Base-by-base conservation (phyloP, 2,888 invertebrate species). In the Chrysina gloriosa region DNA sequence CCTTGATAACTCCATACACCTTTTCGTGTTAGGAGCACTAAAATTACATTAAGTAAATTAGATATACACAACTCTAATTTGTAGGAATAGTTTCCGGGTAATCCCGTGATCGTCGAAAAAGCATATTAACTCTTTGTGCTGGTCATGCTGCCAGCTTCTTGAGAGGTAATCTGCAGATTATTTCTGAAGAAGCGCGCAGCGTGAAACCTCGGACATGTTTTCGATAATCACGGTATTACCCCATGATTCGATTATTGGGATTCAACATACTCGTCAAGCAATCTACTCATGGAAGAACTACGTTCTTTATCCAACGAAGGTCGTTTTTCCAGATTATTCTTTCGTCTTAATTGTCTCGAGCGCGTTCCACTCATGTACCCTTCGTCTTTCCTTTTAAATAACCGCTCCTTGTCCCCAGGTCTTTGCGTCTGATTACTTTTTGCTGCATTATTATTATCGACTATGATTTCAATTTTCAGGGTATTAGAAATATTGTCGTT, bases 211-310 rank as follows among this genome's bases (percentile, higher is more conserved):
- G n/a, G n/a, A n/a, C n/a, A n/a, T n/a, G n/a, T n/a, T n/a, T n/a
- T n/a, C n/a, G n/a, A n/a, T n/a, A n/a, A n/a, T n/a, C n/a, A n/a
- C n/a, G n/a, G n/a, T n/a, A n/a, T n/a, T n/a, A n/a, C n/a, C n/a
- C n/a, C n/a, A n/a, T n/a, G n/a, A n/a, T n/a, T n/a, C n/a, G n/a
- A n/a, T n/a, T n/a, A n/a, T n/a, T n/a, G n/a, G n/a, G n/a, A 31
- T 36, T 3, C 29, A 50, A 83, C 85, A 78, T 85, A 90, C 85
- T 90, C 92, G 74, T 95, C 94, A 21, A 94, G 85, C 61, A 95
- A 80, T 74, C 94, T 88, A 5, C 94, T 94, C 90, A 94, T 91
- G 19, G 94, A 95, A 71, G 93, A 93, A 76, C 94, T 93, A 69
- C 93, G 86, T 80, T 94, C 94, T 78, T 94, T 94, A 70, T 92